Percentiles rank a stretch among this genome's conserved stretches.
These are phyloP conservation scores for Pristionchus fissidentatus DNA, from an alignment of 2,888 invertebrate genomes.

Conservation along the genomic window DNA sequence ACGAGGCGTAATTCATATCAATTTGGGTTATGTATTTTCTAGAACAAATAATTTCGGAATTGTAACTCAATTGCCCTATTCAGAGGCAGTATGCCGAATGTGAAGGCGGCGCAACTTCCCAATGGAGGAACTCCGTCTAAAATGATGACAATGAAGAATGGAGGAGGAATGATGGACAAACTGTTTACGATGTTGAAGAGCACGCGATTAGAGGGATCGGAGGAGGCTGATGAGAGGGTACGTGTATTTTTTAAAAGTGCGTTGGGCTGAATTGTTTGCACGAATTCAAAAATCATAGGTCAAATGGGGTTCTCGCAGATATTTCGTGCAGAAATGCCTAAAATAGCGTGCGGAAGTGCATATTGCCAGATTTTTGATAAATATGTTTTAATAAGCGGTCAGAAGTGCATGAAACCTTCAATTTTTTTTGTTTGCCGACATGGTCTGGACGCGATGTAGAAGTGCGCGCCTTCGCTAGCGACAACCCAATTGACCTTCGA, in stretches of 20 bases:
- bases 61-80: too few relatives aligned
- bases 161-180: constrained; percentile 71
- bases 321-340: too few relatives aligned
- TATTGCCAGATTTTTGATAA: too few relatives aligned
- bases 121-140: not conserved
- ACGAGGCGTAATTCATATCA: too few relatives aligned
- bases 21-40: too few relatives aligned
- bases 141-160: constrained; percentile 27
- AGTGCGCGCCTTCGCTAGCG: too few relatives aligned
- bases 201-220: constrained; percentile 56
- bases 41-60: too few relatives aligned
- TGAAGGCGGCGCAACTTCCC: constrained; percentile 29
- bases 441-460: too few relatives aligned
- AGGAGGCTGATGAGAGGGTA: constrained; percentile 66
- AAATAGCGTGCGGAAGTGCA: too few relatives aligned
- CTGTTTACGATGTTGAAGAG: constrained; percentile 69
- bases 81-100: constrained; percentile 48
- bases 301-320: too few relatives aligned
- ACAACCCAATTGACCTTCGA: too few relatives aligned
- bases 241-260: not conserved
- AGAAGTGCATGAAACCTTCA: not conserved
- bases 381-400: not conserved
- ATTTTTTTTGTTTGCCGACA: not conserved
- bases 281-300: not conserved
- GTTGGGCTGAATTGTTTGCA: not conserved